Evolutionary conservation across 2,888 invertebrate species (phyloP).

Genomic region (Operophtera brumata): DNA sequence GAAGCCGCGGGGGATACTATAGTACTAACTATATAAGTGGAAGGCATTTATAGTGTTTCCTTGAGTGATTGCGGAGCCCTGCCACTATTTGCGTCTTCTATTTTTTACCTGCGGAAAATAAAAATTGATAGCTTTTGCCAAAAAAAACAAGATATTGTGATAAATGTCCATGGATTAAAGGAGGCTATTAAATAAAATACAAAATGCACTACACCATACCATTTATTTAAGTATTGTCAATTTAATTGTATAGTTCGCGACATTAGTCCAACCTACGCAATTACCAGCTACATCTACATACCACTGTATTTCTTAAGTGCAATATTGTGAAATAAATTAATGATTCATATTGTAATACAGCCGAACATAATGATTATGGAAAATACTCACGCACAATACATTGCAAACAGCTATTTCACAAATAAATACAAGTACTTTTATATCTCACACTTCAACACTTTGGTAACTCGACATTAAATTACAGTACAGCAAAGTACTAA

Average conservation of each 20-base stretch:
- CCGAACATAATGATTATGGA: conserved; percentile 25
- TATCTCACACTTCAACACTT: conserved; percentile 55
- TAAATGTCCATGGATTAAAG: too few species aligned
- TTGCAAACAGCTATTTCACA: conserved; percentile 31
- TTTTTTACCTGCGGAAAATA: too few species aligned
- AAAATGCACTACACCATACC: conserved; percentile 61
- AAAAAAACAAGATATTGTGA: too few species aligned
- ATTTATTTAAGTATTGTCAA: conserved; percentile 75
- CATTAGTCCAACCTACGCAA: conserved; percentile 18
- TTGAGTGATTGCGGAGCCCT: too few species aligned
- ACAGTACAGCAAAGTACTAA: conserved; percentile 58
- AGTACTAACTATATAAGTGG: too few species aligned
- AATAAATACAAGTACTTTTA: conserved; percentile 26
- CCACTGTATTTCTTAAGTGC: conserved; percentile 4
- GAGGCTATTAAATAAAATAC: conserved; percentile 36
- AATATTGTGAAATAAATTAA: conserved; percentile 21
- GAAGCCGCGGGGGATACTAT: too few species aligned
- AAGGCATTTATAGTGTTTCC: too few species aligned
- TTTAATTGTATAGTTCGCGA: conserved; percentile 47
- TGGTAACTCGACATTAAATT: conserved; percentile 72
- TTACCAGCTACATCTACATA: conserved; percentile 20
- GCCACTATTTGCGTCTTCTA: too few species aligned
- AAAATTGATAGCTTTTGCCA: too few species aligned
- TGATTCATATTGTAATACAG: conserved; percentile 19
- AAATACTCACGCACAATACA: conserved; percentile 32